Conservation (phyloP, 2,888 invertebrate species). For the Drosophila phalerata region DNA sequence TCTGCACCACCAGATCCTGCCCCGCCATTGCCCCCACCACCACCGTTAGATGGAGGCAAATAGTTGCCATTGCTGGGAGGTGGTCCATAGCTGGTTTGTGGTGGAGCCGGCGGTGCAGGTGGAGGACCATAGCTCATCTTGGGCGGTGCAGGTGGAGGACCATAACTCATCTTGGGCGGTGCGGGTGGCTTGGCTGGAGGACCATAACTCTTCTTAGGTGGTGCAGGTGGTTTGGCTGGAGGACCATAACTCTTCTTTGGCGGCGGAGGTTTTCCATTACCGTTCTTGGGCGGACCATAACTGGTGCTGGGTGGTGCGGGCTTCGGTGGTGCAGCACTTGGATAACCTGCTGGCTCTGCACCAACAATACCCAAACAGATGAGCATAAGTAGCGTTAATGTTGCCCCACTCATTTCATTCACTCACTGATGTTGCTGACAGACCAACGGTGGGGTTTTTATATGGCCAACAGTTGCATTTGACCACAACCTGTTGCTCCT, state of each 20-base stretch:
- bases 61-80: constrained; percentile 59
- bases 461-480: constrained; percentile 42
- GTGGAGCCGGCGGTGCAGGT: constrained; percentile 28
- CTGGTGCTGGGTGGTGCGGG: constrained; percentile 36
- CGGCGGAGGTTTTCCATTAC: constrained; percentile 37
- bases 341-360: constrained; percentile 76
- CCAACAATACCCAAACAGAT: constrained; percentile 24
- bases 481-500: constrained; percentile 62
- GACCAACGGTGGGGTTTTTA: constrained; percentile 41
- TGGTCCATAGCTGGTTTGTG: constrained; percentile 50
- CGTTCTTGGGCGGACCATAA: constrained; percentile 55
- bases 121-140: constrained; percentile 49
- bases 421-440: constrained; percentile 31
- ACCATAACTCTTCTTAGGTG: constrained; percentile 54
- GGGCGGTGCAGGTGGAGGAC: constrained; percentile 42
- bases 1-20: constrained; percentile 64
- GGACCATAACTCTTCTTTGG: constrained; percentile 54
- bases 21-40: constrained; percentile 46
- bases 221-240: constrained; percentile 39
- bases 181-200: constrained; percentile 49
- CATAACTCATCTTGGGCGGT: constrained; percentile 49
- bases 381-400: constrained; percentile 28
- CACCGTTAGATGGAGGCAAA: constrained; percentile 62
- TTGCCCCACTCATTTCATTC: constrained; percentile 51
- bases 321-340: constrained; percentile 51